Evolutionary conservation across 2,113 vertebrate genomes (phyloP).

Genomic region (Misgurnus mizolepis): DNA sequence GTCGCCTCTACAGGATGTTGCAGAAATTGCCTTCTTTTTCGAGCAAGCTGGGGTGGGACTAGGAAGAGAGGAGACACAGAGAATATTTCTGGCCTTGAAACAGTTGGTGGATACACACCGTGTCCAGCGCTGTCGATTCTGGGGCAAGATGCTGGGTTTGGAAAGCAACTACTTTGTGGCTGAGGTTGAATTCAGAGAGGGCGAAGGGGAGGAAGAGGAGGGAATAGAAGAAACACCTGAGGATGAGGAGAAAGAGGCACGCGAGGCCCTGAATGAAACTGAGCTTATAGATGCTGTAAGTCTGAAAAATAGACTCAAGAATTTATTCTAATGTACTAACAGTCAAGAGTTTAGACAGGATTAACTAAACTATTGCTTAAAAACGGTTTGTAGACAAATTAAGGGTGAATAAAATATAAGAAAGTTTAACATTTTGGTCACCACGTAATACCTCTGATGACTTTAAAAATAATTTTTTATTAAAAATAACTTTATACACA

Average conservation of each 20-base stretch:
- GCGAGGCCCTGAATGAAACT: constrained; percentile 50
- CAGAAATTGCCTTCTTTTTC: constrained; percentile 86
- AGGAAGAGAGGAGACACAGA: constrained; percentile 84
- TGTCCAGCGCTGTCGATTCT: constrained; percentile 85
- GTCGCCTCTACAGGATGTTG: constrained; percentile 81
- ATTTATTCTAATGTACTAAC: too few relatives aligned
- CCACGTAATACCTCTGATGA: too few relatives aligned
- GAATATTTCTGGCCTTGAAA: constrained; percentile 86
- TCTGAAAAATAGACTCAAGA: background rate
- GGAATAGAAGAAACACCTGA: constrained; percentile 63
- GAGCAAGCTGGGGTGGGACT: constrained; percentile 89
- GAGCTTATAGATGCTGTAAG: constrained; percentile 57
- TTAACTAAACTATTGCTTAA: too few relatives aligned
- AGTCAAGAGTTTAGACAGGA: too few relatives aligned
- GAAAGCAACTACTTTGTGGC: constrained; percentile 87
- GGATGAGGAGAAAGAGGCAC: constrained; percentile 59
- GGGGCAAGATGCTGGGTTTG: constrained; percentile 91
- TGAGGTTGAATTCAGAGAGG: constrained; percentile 82
- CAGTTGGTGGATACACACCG: constrained; percentile 79
- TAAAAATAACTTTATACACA: constrained; percentile 30
- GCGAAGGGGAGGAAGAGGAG: constrained; percentile 81
- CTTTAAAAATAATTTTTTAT: too few relatives aligned
- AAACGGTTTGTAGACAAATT: too few relatives aligned
- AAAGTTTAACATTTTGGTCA: too few relatives aligned
- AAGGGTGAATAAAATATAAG: too few relatives aligned